phyloP scores from a whole-genome alignment of 2,797 vertebrate genomes.

The Pterois miles region DNA sequence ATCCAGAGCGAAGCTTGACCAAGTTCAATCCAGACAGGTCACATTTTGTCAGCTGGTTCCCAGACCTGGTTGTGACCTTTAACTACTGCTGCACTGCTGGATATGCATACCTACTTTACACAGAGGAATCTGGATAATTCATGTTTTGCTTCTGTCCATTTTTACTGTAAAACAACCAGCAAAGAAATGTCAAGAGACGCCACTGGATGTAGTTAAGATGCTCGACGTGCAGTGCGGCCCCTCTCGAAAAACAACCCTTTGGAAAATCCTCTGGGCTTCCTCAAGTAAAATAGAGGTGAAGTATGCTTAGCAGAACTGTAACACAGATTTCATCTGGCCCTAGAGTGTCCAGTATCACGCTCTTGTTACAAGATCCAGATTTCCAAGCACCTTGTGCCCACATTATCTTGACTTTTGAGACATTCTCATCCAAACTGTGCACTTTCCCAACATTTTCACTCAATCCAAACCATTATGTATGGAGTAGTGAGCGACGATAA shows the following conservation, averaged over 20 bases:
- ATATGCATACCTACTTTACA: not conserved
- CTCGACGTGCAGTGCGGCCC: not conserved
- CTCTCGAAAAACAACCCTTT: not conserved
- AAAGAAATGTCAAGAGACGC: not conserved
- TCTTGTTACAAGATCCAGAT: slow-evolving; percentile 21
- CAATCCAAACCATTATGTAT: not conserved
- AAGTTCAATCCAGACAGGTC: slow-evolving; percentile 1
- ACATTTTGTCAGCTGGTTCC: slow-evolving; percentile 12
- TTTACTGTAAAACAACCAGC: not conserved
- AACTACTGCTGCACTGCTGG: slow-evolving; percentile 4
- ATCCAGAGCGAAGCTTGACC: not conserved
- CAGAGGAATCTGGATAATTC: not conserved
- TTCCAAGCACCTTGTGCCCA: slow-evolving; percentile 6
- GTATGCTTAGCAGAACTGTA: slow-evolving; percentile 4
- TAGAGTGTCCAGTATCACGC: not conserved
- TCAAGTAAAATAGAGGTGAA: slow-evolving; percentile 20
- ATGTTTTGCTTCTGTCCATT: not conserved
- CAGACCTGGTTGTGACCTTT: slow-evolving; percentile 15
- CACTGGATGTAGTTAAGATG: not conserved
- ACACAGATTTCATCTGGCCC: not conserved
- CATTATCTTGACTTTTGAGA: not conserved
- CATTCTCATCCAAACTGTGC: not conserved
- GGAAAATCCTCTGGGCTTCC: not conserved
- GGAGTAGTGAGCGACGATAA: not conserved
- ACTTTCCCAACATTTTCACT: not conserved